These are phyloP conservation scores for Dilophus febrilis DNA, from an alignment of 2,888 invertebrate species.

Conservation along the genomic window DNA sequence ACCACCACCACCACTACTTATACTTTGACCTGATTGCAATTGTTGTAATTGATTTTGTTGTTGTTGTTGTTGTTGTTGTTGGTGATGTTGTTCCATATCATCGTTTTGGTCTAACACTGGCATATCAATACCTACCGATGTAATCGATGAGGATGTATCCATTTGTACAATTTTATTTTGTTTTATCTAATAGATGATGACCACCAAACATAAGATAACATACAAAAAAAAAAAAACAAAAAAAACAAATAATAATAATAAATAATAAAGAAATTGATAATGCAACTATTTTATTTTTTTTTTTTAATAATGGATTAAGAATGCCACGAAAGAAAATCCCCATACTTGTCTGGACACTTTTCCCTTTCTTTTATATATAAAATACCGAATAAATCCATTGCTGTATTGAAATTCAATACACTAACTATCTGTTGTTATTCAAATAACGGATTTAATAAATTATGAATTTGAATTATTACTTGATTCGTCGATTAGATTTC, in stretches of 20 bases:
- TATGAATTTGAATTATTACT: too few species aligned
- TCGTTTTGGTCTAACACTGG: slow-evolving; percentile 27
- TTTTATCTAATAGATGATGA: background rate
- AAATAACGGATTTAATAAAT: too few species aligned
- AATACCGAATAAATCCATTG: too few species aligned
- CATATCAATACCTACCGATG: slow-evolving; percentile 28
- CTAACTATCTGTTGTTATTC: too few species aligned
- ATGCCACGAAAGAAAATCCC: too few species aligned
- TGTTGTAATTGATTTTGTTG: slow-evolving; percentile 6
- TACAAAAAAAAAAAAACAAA: background rate
- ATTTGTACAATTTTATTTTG: slow-evolving; percentile 8
- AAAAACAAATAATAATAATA: background rate
- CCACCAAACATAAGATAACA: background rate
- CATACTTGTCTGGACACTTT: too few species aligned
- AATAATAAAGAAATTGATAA: background rate
- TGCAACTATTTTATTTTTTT: too few species aligned
- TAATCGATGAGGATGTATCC: too few species aligned
- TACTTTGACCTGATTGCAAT: slow-evolving; percentile 5
- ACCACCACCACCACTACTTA: background rate
- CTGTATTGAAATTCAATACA: too few species aligned
- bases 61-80: slow-evolving; percentile 7
- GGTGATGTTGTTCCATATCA: slow-evolving; percentile 7
- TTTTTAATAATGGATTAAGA: too few species aligned
- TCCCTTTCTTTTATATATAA: too few species aligned
- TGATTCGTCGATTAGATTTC: too few species aligned